Conservation (phyloP, 2,113 vertebrate species). For the Actenoides hombroni region DNA sequence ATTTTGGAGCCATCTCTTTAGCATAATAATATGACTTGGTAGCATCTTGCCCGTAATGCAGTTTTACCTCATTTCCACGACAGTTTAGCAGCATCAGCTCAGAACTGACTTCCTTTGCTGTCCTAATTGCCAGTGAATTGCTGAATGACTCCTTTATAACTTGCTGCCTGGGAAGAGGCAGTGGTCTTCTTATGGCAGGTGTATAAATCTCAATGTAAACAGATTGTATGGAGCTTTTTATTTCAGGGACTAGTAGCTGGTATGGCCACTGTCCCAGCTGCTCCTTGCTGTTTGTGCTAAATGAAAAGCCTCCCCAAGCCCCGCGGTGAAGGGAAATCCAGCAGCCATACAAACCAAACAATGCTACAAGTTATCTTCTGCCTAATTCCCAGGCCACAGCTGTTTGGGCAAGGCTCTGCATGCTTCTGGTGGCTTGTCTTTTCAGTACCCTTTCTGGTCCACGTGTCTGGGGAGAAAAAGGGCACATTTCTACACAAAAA, state of each 20-base stretch:
- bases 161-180: background rate
- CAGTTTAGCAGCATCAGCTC: background rate
- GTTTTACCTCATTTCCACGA: background rate
- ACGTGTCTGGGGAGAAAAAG: background rate
- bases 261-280: background rate
- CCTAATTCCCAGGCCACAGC: conserved; percentile 16
- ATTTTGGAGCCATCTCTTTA: background rate
- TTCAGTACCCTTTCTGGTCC: background rate
- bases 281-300: background rate
- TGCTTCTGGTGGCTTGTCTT: conserved; percentile 18
- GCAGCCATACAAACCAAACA: background rate
- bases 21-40: background rate
- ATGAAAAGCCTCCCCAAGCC: background rate
- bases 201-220: background rate
- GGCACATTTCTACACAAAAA: background rate
- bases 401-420: background rate
- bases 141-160: background rate
- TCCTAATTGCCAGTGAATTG: background rate
- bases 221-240: background rate
- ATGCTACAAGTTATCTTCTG: background rate
- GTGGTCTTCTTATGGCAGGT: background rate
- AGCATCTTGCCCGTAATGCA: background rate
- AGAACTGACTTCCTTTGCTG: background rate
- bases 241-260: background rate
- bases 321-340: background rate